Conservation (phyloP, 2,797 vertebrate genomes). For the Tapera naevia region DNA sequence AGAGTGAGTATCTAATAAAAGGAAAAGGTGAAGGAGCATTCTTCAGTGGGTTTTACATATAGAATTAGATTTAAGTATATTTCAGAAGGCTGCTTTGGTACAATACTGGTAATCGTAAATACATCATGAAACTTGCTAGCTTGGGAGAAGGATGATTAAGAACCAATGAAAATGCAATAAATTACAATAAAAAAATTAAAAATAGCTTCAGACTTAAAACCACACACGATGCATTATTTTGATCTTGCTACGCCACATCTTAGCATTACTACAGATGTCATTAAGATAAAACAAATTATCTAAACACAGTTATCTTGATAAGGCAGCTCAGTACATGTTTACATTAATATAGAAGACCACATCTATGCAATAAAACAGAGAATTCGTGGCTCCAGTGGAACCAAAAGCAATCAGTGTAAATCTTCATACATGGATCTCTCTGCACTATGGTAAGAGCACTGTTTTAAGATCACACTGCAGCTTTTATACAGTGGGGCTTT, state of each 20-base stretch:
- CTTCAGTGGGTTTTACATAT: not conserved
- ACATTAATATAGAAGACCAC: constrained; percentile 49
- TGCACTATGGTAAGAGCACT: not conserved
- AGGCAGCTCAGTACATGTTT: constrained; percentile 43
- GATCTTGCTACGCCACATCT: constrained; percentile 25
- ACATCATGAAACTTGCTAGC: not conserved
- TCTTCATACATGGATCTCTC: constrained; percentile 40
- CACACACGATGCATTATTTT: not conserved
- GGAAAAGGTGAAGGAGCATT: not conserved
- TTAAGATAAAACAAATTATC: constrained; percentile 73
- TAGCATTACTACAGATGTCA: constrained; percentile 47
- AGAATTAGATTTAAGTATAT: not conserved
- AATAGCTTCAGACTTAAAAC: not conserved
- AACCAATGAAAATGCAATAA: not conserved
- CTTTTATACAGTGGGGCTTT: not conserved
- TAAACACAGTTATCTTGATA: constrained; percentile 73
- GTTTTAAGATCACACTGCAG: constrained; percentile 12
- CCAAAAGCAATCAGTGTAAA: constrained; percentile 42
- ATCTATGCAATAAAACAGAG: constrained; percentile 59
- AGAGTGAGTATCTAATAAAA: not conserved
- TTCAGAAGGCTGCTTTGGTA: not conserved
- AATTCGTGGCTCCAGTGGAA: constrained; percentile 44
- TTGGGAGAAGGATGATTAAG: not conserved
- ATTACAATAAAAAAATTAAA: not conserved
- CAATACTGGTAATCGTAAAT: not conserved